phyloP scores from a whole-genome alignment of 2,797 vertebrate genomes.

The Channallabes apus region DNA sequence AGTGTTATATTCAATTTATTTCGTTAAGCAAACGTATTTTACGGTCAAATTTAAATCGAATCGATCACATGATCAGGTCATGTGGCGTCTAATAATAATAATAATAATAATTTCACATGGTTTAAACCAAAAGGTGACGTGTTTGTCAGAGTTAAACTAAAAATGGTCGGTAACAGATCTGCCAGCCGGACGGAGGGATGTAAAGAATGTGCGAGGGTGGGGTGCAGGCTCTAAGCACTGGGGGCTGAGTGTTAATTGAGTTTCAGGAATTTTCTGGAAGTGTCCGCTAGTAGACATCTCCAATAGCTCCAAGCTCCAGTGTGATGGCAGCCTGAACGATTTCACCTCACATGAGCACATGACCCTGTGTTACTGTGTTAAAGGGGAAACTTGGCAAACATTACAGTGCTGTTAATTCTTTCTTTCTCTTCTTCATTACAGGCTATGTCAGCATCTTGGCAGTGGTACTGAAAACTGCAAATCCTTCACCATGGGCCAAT shows the following conservation, averaged over 20 bases:
- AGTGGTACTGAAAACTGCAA: conserved; percentile 82
- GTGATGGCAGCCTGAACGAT: conserved; percentile 32
- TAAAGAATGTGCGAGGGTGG: conserved; percentile 51
- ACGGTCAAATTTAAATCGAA: neutral
- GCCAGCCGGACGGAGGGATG: conserved; percentile 50
- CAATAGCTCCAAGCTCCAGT: conserved; percentile 23
- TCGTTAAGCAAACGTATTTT: neutral
- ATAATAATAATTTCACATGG: neutral
- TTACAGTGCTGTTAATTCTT: conserved; percentile 46
- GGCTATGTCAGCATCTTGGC: conserved; percentile 80
- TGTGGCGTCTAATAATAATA: neutral
- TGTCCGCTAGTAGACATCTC: conserved; percentile 51
- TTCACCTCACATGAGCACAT: conserved; percentile 33
- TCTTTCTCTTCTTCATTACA: conserved; percentile 67
- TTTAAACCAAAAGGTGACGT: conserved; percentile 40
- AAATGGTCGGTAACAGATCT: conserved; percentile 65
- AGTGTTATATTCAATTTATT: neutral
- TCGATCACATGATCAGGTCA: neutral
- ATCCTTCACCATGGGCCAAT: conserved; percentile 84
- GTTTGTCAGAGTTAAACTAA: conserved; percentile 66
- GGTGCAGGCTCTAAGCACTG: conserved; percentile 26
- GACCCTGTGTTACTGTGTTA: conserved; percentile 43
- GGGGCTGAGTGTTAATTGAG: conserved; percentile 57
- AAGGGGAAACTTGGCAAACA: conserved; percentile 10
- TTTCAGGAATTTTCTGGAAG: conserved; percentile 60